A percentile compares a stretch with the other conserved stretches of the same genome.
These are phyloP conservation scores for Lasioglossum morio DNA, from an alignment of 2,888 invertebrate genomes.

Conservation along the genomic window DNA sequence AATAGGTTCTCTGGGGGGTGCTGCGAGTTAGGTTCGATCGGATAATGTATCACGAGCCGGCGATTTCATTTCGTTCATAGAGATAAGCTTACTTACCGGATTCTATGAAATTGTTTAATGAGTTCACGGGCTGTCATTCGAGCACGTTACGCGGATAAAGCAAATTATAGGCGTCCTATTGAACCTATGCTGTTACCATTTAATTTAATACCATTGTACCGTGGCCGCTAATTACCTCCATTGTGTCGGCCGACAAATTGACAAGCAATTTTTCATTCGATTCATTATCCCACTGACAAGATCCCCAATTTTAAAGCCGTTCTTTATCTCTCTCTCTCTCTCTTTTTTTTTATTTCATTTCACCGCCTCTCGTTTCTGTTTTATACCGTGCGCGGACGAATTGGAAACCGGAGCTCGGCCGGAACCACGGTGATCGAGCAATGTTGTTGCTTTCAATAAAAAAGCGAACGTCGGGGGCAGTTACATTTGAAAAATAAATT, in stretches of 20 bases:
- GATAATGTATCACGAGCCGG: neutral
- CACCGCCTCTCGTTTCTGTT: neutral
- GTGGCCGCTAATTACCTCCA: constrained; percentile 42
- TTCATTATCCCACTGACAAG: constrained; percentile 33
- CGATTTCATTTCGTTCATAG: neutral
- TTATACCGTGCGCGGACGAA: neutral
- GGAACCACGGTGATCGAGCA: constrained; percentile 1
- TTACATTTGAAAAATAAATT: constrained; percentile 10
- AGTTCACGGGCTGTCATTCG: constrained; percentile 51
- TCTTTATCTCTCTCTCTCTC: neutral
- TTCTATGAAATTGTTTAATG: constrained; percentile 60
- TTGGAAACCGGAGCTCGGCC: neutral
- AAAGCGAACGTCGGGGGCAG: constrained; percentile 2
- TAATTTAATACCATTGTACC: constrained; percentile 48
- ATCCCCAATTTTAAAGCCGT: neutral
- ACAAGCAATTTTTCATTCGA: constrained; percentile 42
- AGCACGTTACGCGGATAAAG: constrained; percentile 29
- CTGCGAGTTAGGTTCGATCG: neutral
- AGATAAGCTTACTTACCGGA: neutral
- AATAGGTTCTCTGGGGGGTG: neutral
- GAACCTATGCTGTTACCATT: constrained; percentile 34
- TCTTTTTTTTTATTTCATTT: neutral
- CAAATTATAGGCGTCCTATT: constrained; percentile 35
- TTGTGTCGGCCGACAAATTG: constrained; percentile 33
- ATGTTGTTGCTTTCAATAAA: constrained; percentile 6